A percentile compares a stretch with the other conserved stretches of the same genome.
Evolutionary conservation across 1,140 invertebrate genomes (phyloP).

Genomic region (Drosophila novamexicana): DNA sequence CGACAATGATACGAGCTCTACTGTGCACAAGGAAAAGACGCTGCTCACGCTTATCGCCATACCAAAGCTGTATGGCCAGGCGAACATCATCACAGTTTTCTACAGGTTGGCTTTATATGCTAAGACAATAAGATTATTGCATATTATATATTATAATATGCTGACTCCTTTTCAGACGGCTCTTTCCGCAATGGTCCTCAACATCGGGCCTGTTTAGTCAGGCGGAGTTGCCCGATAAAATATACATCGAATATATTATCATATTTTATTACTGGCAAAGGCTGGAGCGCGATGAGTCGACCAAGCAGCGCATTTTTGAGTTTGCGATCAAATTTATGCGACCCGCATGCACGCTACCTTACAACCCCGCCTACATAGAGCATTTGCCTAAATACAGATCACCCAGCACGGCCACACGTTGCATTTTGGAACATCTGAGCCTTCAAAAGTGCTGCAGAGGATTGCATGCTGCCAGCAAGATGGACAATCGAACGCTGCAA

Average conservation of each 20-base stretch:
- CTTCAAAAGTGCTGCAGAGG: constrained; percentile 45
- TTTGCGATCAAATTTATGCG: constrained; percentile 73
- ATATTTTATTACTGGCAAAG: constrained; percentile 77
- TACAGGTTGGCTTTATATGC: constrained; percentile 48
- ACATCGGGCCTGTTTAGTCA: constrained; percentile 46
- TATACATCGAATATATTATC: constrained; percentile 70
- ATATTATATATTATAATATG: background rate
- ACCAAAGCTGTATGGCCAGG: constrained; percentile 63
- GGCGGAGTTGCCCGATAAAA: constrained; percentile 63
- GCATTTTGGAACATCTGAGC: constrained; percentile 58
- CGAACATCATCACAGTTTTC: constrained; percentile 59
- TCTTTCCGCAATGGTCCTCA: constrained; percentile 65
- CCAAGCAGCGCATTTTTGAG: constrained; percentile 55
- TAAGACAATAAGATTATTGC: background rate
- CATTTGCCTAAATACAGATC: constrained; percentile 55
- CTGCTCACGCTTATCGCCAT: constrained; percentile 63
- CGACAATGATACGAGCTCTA: constrained; percentile 19
- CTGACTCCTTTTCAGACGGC: constrained; percentile 34
- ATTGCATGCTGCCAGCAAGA: constrained; percentile 58
- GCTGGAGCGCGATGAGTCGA: constrained; percentile 53
- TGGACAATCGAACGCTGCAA: constrained; percentile 52
- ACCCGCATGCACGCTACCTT: constrained; percentile 46
- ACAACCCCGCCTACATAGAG: constrained; percentile 45
- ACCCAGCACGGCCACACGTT: constrained; percentile 52
- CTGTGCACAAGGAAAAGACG: constrained; percentile 52